Percentiles rank a stretch among this genome's conserved stretches.
Conservation (phyloP, 2,113 vertebrate genomes). For the Pelusios castaneus region DNA sequence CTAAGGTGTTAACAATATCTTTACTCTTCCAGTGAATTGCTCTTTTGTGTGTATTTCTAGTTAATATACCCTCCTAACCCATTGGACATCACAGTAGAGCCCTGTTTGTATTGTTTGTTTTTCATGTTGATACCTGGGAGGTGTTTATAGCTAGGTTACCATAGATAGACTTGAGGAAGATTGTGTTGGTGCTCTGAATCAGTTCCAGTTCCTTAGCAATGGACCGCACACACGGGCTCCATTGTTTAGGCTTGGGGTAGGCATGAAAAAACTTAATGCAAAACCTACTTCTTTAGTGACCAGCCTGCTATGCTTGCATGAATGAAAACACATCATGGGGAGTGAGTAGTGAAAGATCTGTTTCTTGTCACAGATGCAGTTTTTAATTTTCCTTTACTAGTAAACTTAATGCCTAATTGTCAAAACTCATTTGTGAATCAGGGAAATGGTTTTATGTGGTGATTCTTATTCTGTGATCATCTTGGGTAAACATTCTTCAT, state of each 20-base stretch:
- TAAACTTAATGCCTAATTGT: neutral
- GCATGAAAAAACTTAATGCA: neutral
- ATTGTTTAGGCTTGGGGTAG: slow-evolving; percentile 29
- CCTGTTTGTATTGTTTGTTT: neutral
- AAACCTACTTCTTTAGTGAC: neutral
- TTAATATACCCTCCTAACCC: neutral
- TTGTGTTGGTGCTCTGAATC: neutral
- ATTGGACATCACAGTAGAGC: neutral
- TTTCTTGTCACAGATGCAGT: neutral
- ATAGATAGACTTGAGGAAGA: neutral
- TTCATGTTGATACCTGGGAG: neutral
- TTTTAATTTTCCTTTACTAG: neutral
- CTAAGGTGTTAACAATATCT: neutral
- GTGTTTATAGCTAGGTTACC: neutral
- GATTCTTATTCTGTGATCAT: slow-evolving; percentile 27
- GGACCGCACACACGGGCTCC: slow-evolving; percentile 22
- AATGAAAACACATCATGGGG: neutral
- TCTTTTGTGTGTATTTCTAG: neutral
- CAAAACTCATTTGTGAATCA: slow-evolving; percentile 21
- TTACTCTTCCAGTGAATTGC: neutral
- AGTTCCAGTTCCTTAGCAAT: slow-evolving; percentile 33
- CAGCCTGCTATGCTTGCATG: slow-evolving; percentile 5
- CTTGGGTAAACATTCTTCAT: slow-evolving; percentile 30
- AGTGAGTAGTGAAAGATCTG: neutral
- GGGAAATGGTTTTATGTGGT: neutral